Conservation (phyloP, 1,140 invertebrate genomes). For the Tyrophagus putrescentiae region DNA sequence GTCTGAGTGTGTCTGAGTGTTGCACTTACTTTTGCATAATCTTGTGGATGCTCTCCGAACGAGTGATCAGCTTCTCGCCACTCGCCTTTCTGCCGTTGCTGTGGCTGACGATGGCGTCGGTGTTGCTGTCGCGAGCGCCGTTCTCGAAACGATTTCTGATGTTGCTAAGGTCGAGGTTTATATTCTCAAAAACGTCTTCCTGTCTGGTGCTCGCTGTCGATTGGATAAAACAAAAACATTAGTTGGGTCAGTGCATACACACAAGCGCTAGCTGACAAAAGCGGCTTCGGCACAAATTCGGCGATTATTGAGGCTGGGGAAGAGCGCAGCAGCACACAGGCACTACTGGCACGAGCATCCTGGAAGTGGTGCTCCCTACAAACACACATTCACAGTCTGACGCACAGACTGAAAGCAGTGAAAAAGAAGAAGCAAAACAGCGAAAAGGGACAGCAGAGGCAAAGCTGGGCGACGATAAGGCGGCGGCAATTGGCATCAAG, state of each 20-base stretch:
- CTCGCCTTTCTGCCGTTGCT: slow-evolving; percentile 40
- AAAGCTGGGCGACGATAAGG: no score
- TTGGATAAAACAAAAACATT: slow-evolving; percentile 23
- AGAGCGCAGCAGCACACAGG: no score
- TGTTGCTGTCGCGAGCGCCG: slow-evolving; percentile 35
- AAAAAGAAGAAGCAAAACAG: not conserved
- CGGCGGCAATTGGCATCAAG: no score
- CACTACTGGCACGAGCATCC: not conserved
- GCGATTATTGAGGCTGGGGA: no score
- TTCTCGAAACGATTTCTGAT: slow-evolving; percentile 65
- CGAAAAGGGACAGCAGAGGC: not conserved
- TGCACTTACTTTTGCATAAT: slow-evolving; percentile 57
- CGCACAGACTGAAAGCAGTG: not conserved
- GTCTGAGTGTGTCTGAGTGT: not conserved
- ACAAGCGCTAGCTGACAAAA: not conserved
- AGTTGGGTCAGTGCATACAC: not conserved
- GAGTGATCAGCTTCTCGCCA: slow-evolving; percentile 41
- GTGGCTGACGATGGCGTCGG: slow-evolving; percentile 25
- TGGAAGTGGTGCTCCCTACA: not conserved
- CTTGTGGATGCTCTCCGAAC: slow-evolving; percentile 58
- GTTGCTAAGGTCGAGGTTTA: slow-evolving; percentile 46
- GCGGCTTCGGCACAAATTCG: not conserved
- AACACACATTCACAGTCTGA: not conserved
- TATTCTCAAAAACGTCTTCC: slow-evolving; percentile 67
- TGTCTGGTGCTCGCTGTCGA: slow-evolving; percentile 64